Evolutionary conservation across 2,888 invertebrate genomes (phyloP), one percentile per base, ranked within the genome.

Genomic region (Sepioteuthis lessoniana): DNA sequence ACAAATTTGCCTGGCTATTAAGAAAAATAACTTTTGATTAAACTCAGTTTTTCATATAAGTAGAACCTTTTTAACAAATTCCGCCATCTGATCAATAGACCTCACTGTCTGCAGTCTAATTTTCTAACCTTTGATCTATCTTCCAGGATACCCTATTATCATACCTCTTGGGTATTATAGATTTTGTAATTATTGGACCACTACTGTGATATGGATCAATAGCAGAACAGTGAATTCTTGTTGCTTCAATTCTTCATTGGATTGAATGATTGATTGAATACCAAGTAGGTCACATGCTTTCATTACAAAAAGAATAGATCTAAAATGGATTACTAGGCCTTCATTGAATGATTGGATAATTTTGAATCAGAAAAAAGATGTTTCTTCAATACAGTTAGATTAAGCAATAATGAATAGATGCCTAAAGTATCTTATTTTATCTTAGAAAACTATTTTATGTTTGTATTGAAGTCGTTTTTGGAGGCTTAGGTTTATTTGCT

Each of bases 271-370:
- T 76, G 31, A 76, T 76, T n/a, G n/a, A 5, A 76, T 13, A 19
- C 76, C 8, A 76, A 76, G 76, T 76, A 76, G 76, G 76, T 76
- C n/a, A 76, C n/a, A 76, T 76, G n/a, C 76, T n/a, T 76, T n/a
- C n/a, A n/a, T 76, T 76, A n/a, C n/a, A 31, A 76, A 55, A 60
- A 60, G 60, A 76, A 76, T 76, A 13, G 76, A 10, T 76, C 76
- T n/a, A 31, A n/a, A n/a, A 76, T 76, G 31, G 10, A 76, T 76
- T 76, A 76, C 76, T 42, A 42, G 7, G 42, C 7, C 42, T 42
- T 42, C 42, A 7, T 42, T 42, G 42, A 42, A 42, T 42, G 42
- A 42, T 42, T 42, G 42, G 42, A 42, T 42, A 42, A 42, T 42
- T 42, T 42, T 42, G 42, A 42, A 42, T 7, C 3, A 42, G 42